Evolutionary conservation across 2,888 invertebrate species (phyloP).

Genomic region (Ormyrus rosae): DNA sequence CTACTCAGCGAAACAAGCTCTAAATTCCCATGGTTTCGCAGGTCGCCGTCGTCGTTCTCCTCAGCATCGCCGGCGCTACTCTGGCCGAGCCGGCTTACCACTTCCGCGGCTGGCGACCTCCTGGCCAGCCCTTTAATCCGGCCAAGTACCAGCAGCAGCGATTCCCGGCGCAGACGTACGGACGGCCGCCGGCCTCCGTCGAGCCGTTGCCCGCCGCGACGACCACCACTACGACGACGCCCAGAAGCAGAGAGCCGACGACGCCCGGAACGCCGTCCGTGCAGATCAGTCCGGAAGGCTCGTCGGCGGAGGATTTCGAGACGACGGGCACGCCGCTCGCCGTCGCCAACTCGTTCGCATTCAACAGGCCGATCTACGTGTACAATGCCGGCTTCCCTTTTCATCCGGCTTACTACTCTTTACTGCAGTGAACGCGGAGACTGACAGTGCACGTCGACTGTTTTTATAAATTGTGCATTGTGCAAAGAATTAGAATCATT

Average conservation of each 20-base stretch:
- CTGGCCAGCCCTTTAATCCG: slow-evolving; percentile 67
- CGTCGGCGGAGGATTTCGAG: slow-evolving; percentile 65
- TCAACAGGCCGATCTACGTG: slow-evolving; percentile 72
- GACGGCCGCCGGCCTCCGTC: slow-evolving; percentile 57
- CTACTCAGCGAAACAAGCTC: too few species aligned
- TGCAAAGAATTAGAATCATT: too few species aligned
- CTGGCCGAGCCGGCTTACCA: slow-evolving; percentile 63
- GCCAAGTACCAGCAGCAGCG: slow-evolving; percentile 43
- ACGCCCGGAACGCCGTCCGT: slow-evolving; percentile 47
- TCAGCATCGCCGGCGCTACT: slow-evolving; percentile 39
- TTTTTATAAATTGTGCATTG: not conserved
- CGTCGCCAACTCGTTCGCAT: slow-evolving; percentile 73
- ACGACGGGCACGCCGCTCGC: slow-evolving; percentile 68
- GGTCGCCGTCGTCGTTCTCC: slow-evolving; percentile 11
- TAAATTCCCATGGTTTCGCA: not conserved
- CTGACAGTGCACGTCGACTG: not conserved
- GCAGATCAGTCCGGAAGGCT: not conserved
- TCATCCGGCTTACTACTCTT: slow-evolving; percentile 4
- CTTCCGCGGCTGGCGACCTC: slow-evolving; percentile 71
- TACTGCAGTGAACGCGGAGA: not conserved
- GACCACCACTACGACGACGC: slow-evolving; percentile 65
- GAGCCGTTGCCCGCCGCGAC: slow-evolving; percentile 53
- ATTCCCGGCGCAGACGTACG: slow-evolving; percentile 63
- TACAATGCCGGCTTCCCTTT: slow-evolving; percentile 64
- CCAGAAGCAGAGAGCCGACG: slow-evolving; percentile 66